Conservation (phyloP, 2,113 vertebrate species). For the Ariopsis seemanni region DNA sequence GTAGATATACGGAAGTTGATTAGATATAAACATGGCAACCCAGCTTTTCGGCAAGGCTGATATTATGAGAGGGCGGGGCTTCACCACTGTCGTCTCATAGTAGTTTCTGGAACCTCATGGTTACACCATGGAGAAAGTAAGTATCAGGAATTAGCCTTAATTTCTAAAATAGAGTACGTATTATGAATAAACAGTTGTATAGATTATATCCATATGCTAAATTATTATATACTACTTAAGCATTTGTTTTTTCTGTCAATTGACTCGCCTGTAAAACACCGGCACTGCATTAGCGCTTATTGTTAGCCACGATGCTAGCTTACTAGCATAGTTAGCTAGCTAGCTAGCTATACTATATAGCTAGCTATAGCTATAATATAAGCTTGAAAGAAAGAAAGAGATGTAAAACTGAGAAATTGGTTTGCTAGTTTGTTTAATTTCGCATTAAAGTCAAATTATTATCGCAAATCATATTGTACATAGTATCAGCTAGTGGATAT, state of each 20-base stretch:
- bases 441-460: not conserved
- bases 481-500: too few species aligned
- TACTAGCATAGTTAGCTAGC: not conserved
- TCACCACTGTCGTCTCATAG: conserved; percentile 58
- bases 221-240: not conserved
- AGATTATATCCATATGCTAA: not conserved
- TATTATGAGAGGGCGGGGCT: conserved; percentile 64
- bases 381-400: not conserved
- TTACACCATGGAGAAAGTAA: conserved; percentile 78
- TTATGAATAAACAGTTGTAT: rapidly evolving
- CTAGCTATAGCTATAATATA: not conserved
- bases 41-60: not conserved
- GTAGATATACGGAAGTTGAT: too few species aligned
- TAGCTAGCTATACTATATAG: conserved; percentile 14
- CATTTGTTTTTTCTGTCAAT: not conserved
- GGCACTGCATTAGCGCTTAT: conserved; percentile 23
- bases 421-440: not conserved
- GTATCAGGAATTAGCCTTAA: conserved; percentile 45
- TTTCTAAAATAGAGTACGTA: not conserved
- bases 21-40: conserved; percentile 62
- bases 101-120: conserved; percentile 82
- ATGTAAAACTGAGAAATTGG: not conserved
- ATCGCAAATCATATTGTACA: not conserved
- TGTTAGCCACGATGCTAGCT: conserved; percentile 25
- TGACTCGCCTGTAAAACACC: not conserved